Percentiles rank a stretch among this genome's conserved stretches.
phyloP scores from a whole-genome alignment of 2,888 invertebrate species.

The Drosophila tanythrix region DNA sequence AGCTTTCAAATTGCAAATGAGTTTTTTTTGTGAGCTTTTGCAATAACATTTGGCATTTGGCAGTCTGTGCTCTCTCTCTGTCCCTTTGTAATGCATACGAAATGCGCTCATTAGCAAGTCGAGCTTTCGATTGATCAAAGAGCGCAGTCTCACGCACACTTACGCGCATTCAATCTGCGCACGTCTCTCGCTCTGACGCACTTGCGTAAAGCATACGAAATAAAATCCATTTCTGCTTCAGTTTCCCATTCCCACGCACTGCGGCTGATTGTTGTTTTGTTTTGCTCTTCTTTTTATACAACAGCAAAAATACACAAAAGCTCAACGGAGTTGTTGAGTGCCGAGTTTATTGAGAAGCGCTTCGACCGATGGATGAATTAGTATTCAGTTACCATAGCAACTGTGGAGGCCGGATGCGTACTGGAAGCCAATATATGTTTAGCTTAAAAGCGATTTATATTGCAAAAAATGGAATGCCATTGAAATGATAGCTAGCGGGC shows the following conservation, averaged over 20 bases:
- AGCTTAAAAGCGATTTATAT: conserved; percentile 27
- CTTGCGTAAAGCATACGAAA: conserved; percentile 23
- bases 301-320: conserved; percentile 67
- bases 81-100: conserved; percentile 31
- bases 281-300: conserved; percentile 25
- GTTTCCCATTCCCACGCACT: conserved; percentile 76
- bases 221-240: conserved; percentile 43
- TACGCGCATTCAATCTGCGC: neutral
- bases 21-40: conserved; percentile 16
- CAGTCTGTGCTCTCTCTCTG: neutral
- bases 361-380: conserved; percentile 56
- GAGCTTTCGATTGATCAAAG: conserved; percentile 34
- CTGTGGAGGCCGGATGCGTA: conserved; percentile 67
- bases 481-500: conserved; percentile 26
- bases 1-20: conserved; percentile 6
- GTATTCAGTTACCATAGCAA: conserved; percentile 74
- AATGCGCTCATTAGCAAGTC: conserved; percentile 34
- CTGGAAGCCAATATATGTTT: conserved; percentile 39
- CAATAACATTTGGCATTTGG: neutral
- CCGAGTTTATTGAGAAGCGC: conserved; percentile 61
- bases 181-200: conserved; percentile 15
- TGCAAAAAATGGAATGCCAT: conserved; percentile 36
- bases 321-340: conserved; percentile 62
- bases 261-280: conserved; percentile 39
- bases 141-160: neutral